Base-by-base conservation (phyloP, 2,888 invertebrate genomes). In the Anoplius nigerrimus region DNA sequence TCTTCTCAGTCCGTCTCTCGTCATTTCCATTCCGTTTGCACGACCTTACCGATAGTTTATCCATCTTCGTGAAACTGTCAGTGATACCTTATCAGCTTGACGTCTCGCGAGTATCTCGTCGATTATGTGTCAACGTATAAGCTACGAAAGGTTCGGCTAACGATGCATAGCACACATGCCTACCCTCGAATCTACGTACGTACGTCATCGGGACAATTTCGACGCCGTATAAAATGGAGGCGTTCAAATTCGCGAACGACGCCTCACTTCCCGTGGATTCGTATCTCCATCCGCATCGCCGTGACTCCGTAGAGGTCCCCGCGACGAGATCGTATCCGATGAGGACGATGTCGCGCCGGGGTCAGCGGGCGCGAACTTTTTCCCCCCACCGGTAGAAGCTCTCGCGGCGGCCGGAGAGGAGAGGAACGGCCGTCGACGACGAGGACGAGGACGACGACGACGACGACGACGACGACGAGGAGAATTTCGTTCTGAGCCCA, bases 251-350 rank as follows among this genome's bases (percentile, higher is more conserved):
- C 54, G 45, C 51, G 16, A 21, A 21, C 46, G 22, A n/a, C 24
- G 22, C 51, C 16, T 45, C 58, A 45, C 21, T 56, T 64, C 66
- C 57, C 62, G 62, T 18, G 51, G 51, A 62, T 27, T 21, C 65
- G 64, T 76, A 74, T 76, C 69, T 75, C 43, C 60, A 60, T 52
- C 69, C 62, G 76, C 72, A 75, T 75, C 74, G 69, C 67, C 59
- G 66, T 70, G 59, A 56, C 63, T 56, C 42, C 16, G 69, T 60
- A 57, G 73, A 75, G 74, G 71, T 73, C 59, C 64, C 66, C 70
- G 67, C 61, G 45, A 3, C 16, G 69, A 75, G 78, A 77, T 80
- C 59, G 21, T 77, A 77, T 78, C 77, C 20, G 6, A 6, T 27
- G 34, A n/a, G n/a, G n/a, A 62, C 61, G 54, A 56, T 53, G 60